Evolutionary conservation across 2,888 invertebrate species (phyloP).

Genomic region (Anagyrus pseudococci): DNA sequence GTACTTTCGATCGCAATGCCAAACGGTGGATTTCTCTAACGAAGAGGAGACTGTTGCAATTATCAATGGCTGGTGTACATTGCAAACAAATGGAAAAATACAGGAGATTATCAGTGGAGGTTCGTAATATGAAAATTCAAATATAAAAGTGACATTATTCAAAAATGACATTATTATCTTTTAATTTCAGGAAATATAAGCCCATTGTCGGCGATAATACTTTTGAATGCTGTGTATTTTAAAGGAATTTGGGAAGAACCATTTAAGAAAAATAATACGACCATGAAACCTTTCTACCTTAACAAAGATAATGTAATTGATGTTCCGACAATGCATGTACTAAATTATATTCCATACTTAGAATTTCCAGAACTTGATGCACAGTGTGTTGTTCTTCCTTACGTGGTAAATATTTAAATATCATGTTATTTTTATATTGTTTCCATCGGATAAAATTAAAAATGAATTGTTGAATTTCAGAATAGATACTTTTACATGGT

Average conservation of each 20-base stretch:
- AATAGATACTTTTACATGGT: constrained; percentile 76
- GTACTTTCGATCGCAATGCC: constrained; percentile 70
- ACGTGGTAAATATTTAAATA: constrained; percentile 60
- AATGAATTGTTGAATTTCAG: constrained; percentile 31
- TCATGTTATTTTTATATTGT: not conserved
- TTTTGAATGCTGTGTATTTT: constrained; percentile 88
- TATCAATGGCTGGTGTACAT: constrained; percentile 84
- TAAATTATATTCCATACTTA: constrained; percentile 64
- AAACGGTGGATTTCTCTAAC: constrained; percentile 69
- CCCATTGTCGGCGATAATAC: constrained; percentile 63
- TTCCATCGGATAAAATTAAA: not conserved
- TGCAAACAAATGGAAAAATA: constrained; percentile 83
- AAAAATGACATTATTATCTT: too few relatives aligned
- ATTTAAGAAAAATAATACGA: constrained; percentile 70
- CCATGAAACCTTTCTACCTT: constrained; percentile 70
- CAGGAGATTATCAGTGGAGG: constrained; percentile 72
- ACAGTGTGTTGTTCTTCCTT: constrained; percentile 75
- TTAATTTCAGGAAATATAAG: too few relatives aligned
- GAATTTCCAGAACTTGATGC: constrained; percentile 66
- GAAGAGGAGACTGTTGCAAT: constrained; percentile 58
- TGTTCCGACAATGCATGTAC: constrained; percentile 71
- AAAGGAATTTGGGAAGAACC: constrained; percentile 78
- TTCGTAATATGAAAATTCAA: constrained; percentile 43
- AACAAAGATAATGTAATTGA: constrained; percentile 65
- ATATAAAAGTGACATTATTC: too few relatives aligned